phyloP scores from a whole-genome alignment of 2,888 invertebrate species.

The Cheilosia scutellata region DNA sequence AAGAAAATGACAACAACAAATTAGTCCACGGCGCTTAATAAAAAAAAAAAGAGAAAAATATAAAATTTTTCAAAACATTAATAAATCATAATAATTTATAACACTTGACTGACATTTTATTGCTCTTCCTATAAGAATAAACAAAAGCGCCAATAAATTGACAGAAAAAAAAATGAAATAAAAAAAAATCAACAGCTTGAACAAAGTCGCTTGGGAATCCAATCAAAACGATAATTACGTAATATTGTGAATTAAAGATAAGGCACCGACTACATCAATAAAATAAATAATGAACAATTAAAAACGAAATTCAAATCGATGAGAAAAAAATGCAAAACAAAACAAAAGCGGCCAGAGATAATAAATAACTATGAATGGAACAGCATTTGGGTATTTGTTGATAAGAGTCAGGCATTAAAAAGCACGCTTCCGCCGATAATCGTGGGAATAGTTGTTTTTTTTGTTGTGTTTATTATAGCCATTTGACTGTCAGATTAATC shows the following conservation, averaged over 20 bases:
- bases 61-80: background rate
- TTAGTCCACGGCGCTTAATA: constrained; percentile 7
- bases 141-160: constrained; percentile 40
- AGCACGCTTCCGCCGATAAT: constrained; percentile 57
- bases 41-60: constrained; percentile 14
- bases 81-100: constrained; percentile 53
- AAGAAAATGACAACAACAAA: background rate
- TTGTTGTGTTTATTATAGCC: constrained; percentile 36
- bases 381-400: constrained; percentile 48
- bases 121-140: constrained; percentile 6
- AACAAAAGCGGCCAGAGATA: constrained; percentile 4
- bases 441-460: constrained; percentile 66
- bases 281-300: constrained; percentile 61
- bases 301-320: constrained; percentile 13
- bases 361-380: constrained; percentile 60
- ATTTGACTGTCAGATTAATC: constrained; percentile 48
- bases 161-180: constrained; percentile 6
- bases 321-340: constrained; percentile 13
- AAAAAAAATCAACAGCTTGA: background rate
- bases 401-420: constrained; percentile 48
- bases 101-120: constrained; percentile 34
- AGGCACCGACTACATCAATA: constrained; percentile 45
- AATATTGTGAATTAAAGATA: constrained; percentile 61
- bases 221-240: constrained; percentile 58
- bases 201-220: constrained; percentile 24